phyloP scores from a whole-genome alignment of 2,113 vertebrate species.

The Carettochelys insculpta region DNA sequence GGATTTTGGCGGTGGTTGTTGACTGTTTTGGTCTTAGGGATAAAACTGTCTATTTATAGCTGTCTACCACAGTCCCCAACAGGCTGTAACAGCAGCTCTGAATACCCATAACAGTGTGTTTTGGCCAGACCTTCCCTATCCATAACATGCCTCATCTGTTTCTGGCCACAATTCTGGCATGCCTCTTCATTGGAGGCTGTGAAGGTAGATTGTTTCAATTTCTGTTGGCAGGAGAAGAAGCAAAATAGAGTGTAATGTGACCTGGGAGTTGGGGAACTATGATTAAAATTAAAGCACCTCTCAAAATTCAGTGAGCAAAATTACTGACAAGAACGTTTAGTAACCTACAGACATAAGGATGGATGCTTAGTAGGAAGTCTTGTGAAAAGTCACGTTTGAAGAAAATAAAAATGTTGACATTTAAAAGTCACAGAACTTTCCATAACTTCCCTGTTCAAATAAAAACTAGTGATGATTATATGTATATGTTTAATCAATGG shows the following conservation, averaged over 20 bases:
- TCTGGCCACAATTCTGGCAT: neutral
- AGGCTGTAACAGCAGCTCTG: no score
- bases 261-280: neutral
- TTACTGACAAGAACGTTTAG: neutral
- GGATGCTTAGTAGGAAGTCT: neutral
- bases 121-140: rapidly evolving
- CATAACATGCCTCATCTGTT: neutral
- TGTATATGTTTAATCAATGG: neutral
- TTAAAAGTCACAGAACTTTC: neutral
- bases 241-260: neutral
- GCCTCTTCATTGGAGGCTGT: neutral
- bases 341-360: neutral
- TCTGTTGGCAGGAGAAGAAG: neutral
- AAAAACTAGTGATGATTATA: neutral
- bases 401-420: neutral
- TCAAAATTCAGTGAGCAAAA: neutral
- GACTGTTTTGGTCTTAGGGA: rapidly evolving
- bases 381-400: neutral
- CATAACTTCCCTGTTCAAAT: neutral
- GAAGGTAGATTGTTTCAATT: no score
- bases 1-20: rapidly evolving
- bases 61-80: neutral
- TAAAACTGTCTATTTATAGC: rapidly evolving
- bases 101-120: rapidly evolving
- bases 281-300: neutral